Evolutionary conservation across 2,888 invertebrate genomes (phyloP).

Genomic region (Agrotis segetum): DNA sequence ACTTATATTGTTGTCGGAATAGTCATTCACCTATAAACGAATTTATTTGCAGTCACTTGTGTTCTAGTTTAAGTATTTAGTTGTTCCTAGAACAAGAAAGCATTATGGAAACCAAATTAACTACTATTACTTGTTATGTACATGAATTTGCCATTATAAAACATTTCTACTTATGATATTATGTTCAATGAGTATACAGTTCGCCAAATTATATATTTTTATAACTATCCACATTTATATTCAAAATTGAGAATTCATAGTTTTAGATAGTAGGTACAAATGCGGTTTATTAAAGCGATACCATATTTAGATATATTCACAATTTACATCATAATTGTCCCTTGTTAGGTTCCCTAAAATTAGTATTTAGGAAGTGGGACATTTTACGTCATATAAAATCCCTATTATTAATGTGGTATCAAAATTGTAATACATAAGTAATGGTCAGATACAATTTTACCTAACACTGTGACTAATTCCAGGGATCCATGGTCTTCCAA

Average conservation of each 20-base stretch:
- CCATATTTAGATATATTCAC: slow-evolving; percentile 79
- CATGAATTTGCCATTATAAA: slow-evolving; percentile 82
- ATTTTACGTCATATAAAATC: slow-evolving; percentile 71
- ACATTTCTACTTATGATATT: slow-evolving; percentile 77
- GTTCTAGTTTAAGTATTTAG: slow-evolving; percentile 27
- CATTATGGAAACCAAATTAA: slow-evolving; percentile 44
- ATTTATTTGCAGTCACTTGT: slow-evolving; percentile 41
- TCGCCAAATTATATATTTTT: slow-evolving; percentile 86
- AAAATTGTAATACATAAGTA: slow-evolving; percentile 78
- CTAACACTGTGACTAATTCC: slow-evolving; percentile 65
- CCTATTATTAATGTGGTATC: slow-evolving; percentile 79
- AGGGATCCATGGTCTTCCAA: slow-evolving; percentile 80
- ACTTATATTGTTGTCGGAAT: slow-evolving; percentile 45
- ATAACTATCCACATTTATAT: slow-evolving; percentile 88
- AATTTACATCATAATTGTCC: slow-evolving; percentile 70
- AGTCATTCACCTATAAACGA: slow-evolving; percentile 33
- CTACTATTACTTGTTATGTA: slow-evolving; percentile 70
- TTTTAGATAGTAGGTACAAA: slow-evolving; percentile 77
- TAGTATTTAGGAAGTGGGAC: slow-evolving; percentile 70
- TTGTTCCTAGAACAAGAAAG: slow-evolving; percentile 32
- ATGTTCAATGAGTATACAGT: slow-evolving; percentile 83
- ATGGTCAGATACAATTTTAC: slow-evolving; percentile 78
- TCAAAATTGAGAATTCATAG: slow-evolving; percentile 85
- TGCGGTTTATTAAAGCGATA: slow-evolving; percentile 79
- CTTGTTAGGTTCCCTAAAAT: slow-evolving; percentile 72